These are phyloP conservation scores for Episyrphus balteatus DNA, from an alignment of 1,140 invertebrate species.

Conservation along the genomic window DNA sequence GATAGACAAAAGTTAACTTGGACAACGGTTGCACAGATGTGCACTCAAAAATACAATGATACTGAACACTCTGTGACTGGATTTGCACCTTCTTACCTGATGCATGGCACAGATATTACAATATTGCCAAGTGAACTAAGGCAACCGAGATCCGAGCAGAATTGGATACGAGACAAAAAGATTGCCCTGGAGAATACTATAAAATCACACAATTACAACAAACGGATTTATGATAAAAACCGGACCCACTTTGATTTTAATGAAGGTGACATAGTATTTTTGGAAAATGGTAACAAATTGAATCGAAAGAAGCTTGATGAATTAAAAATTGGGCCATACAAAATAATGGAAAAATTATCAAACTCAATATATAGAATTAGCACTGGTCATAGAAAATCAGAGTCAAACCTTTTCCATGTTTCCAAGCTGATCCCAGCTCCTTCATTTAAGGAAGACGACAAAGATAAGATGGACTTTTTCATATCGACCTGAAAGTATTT, in stretches of 20 bases:
- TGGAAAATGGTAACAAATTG: conserved; percentile 17
- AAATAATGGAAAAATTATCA: background rate
- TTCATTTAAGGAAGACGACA: too few species aligned
- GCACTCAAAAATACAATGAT: conserved; percentile 31
- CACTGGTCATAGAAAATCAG: too few species aligned
- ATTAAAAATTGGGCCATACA: conserved; percentile 12
- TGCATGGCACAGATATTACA: conserved; percentile 22
- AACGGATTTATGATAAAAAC: conserved; percentile 13
- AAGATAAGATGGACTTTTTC: too few species aligned
- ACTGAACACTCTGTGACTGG: conserved; percentile 26
- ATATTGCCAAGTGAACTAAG: conserved; percentile 22
- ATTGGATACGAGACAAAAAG: conserved; percentile 9
- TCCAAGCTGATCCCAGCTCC: too few species aligned
- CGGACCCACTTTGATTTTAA: conserved; percentile 7
- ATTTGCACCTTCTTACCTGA: conserved; percentile 26
- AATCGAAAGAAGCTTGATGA: conserved; percentile 17
- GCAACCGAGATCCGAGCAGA: conserved; percentile 8
- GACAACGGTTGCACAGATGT: conserved; percentile 31
- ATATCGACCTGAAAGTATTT: too few species aligned
- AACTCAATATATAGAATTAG: too few species aligned
- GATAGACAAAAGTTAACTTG: conserved; percentile 19
- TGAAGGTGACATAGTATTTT: conserved; percentile 13
- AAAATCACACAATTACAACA: conserved; percentile 7
- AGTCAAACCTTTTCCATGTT: too few species aligned
- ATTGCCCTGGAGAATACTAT: conserved; percentile 15